Conservation (phyloP, 1,140 invertebrate genomes). For the Dufourea novaeangliae region DNA sequence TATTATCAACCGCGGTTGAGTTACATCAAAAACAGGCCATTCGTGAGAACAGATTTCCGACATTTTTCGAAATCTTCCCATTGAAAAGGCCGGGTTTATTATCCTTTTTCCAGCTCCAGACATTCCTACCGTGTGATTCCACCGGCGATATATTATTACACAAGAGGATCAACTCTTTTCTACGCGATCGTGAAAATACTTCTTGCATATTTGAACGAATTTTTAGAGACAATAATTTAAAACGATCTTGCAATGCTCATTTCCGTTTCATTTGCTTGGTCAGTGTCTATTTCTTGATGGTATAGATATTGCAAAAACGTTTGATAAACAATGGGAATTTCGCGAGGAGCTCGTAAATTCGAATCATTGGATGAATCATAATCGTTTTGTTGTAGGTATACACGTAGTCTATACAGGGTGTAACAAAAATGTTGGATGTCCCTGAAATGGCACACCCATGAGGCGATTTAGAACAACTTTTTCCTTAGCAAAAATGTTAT, state of each 20-base stretch:
- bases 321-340: background rate
- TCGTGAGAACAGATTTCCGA: constrained; percentile 11
- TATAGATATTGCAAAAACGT: background rate
- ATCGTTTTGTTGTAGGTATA: no score
- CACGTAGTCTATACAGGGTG: no score
- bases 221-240: background rate
- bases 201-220: background rate
- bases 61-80: constrained; percentile 15
- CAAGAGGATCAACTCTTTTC: background rate
- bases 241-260: background rate
- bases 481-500: no score
- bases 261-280: background rate
- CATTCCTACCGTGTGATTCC: background rate
- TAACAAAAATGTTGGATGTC: no score
- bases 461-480: no score
- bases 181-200: constrained; percentile 15
- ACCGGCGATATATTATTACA: background rate
- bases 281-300: no score
- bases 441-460: no score
- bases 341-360: background rate
- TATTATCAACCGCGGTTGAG: constrained; percentile 27
- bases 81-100: background rate
- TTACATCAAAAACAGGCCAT: constrained; percentile 20
- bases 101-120: background rate
- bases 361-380: no score